Conservation (phyloP, 1,140 invertebrate genomes). For the Drosophila guanche region DNA sequence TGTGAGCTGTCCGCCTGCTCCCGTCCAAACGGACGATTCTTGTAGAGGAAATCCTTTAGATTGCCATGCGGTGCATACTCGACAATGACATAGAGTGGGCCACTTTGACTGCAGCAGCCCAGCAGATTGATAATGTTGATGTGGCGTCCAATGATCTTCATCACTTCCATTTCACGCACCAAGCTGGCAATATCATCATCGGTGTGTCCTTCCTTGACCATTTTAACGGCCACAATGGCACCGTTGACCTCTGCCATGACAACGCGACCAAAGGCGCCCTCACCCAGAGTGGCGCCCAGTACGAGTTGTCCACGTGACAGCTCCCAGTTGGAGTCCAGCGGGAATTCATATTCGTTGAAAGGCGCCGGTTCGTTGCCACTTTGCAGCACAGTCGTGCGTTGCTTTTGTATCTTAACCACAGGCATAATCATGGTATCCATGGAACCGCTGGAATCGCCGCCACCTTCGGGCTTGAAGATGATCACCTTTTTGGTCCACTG, state of each 20-base stretch:
- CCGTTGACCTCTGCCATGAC: slow-evolving; percentile 93
- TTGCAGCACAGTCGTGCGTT: slow-evolving; percentile 88
- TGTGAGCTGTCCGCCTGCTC: slow-evolving; percentile 84
- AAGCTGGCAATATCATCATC: slow-evolving; percentile 98
- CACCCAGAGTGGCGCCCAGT: slow-evolving; percentile 93
- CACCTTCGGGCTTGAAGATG: slow-evolving; percentile 89
- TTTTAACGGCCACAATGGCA: slow-evolving; percentile 98
- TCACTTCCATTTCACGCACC: slow-evolving; percentile 99
- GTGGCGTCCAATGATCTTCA: slow-evolving; percentile 99
- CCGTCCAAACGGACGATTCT: slow-evolving; percentile 87
- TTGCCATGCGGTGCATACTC: slow-evolving; percentile 98
- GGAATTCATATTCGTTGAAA: slow-evolving; percentile 96
- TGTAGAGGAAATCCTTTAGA: slow-evolving; percentile 95
- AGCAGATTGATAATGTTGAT: slow-evolving; percentile 98
- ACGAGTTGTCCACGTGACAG: slow-evolving; percentile 90
- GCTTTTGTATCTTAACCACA: slow-evolving; percentile 93
- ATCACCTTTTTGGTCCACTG: slow-evolving; percentile 95
- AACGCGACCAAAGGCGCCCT: slow-evolving; percentile 98
- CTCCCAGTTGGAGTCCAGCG: slow-evolving; percentile 96
- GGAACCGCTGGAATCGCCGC: slow-evolving; percentile 84
- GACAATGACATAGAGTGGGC: slow-evolving; percentile 97
- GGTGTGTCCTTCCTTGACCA: slow-evolving; percentile 99
- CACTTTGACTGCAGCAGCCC: slow-evolving; percentile 97
- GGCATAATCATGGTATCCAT: slow-evolving; percentile 89
- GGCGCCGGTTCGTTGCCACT: slow-evolving; percentile 85